Percentiles rank a stretch among this genome's conserved stretches.
These are phyloP conservation scores for Periophthalmodon schlosseri DNA, from an alignment of 2,113 vertebrate species.

Conservation along the genomic window DNA sequence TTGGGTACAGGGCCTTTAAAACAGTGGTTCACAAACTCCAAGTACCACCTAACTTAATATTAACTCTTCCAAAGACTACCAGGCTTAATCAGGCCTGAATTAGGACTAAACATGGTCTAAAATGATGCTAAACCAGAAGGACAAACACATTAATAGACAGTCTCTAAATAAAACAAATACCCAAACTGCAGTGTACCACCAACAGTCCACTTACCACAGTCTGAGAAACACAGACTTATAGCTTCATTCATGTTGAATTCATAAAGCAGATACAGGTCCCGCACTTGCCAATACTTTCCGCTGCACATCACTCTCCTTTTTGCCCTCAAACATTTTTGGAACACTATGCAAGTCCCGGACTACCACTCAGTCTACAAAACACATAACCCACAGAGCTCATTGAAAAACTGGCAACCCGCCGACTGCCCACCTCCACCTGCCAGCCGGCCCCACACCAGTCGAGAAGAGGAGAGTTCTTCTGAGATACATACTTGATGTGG, in stretches of 20 bases:
- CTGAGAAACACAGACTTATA: not conserved
- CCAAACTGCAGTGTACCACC: no score
- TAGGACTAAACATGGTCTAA: no score
- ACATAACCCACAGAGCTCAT: constrained; percentile 5
- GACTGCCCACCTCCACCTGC: constrained; percentile 6
- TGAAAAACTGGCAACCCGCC: not conserved
- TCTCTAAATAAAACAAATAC: no score
- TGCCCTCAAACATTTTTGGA: constrained; percentile 3
- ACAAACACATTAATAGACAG: no score
- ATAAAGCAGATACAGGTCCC: not conserved
- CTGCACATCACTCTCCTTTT: not conserved
- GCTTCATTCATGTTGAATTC: not conserved
- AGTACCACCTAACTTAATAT: no score
- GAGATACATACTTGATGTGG: not conserved
- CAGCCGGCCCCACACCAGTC: not conserved
- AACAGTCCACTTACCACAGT: no score
- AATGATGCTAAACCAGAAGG: no score
- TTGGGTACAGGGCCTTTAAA: no score
- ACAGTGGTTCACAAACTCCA: no score
- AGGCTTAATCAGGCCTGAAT: no score
- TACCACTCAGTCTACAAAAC: not conserved
- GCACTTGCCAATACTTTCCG: not conserved
- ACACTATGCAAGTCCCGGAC: not conserved
- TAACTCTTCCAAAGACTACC: no score
- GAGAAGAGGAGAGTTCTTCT: not conserved